Evolutionary conservation across 2,113 vertebrate genomes (phyloP), one percentile per base, ranked within the genome.

Genomic region (Nematolebias whitei): DNA sequence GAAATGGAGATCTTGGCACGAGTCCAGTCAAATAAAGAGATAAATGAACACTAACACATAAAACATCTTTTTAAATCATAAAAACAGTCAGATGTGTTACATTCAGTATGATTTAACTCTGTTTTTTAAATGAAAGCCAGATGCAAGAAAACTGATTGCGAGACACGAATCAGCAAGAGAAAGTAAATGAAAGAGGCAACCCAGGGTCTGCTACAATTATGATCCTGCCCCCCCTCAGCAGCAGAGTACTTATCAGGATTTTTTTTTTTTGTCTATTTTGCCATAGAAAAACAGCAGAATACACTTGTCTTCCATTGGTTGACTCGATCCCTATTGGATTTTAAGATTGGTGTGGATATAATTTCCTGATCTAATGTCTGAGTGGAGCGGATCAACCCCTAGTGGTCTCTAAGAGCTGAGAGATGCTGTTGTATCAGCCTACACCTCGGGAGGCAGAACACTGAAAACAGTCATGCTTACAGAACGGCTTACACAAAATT

Each of bases 241-340:
- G 67, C 65, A 76, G 23, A 61, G 64, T 66, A 63, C 55, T 71
- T 51, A 45, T 71, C 61, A 68, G 24, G 2, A 10, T 24, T 29
- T 52, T 55, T 40, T 70, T 70, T 39, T 63, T 78, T 75, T 64
- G 57, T 74, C 39, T 67, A 32, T 52, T 73, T 43, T 49, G 71
- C 67, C 66, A 64, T 59, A 68, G 62, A 47, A 78, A 81, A 29
- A 48, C 14, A 57, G 45, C 12, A 57, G 40, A 75, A 64, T 65
- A 83, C 80, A 86, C 87, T 84, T 90, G 89, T 68, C 76, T 85
- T 81, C 65, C 71, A 73, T 88, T 87, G 90, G 53, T 68, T 49
- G 29, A 74, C 73, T 39, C 61, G 29, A 71, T 78, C 65, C 47
- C 61, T 60, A 54, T 68, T 83, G 74, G 77, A 68, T 56, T 80